Evolutionary conservation across 2,888 invertebrate species (phyloP).

Genomic region (Oxyscelio sp.): DNA sequence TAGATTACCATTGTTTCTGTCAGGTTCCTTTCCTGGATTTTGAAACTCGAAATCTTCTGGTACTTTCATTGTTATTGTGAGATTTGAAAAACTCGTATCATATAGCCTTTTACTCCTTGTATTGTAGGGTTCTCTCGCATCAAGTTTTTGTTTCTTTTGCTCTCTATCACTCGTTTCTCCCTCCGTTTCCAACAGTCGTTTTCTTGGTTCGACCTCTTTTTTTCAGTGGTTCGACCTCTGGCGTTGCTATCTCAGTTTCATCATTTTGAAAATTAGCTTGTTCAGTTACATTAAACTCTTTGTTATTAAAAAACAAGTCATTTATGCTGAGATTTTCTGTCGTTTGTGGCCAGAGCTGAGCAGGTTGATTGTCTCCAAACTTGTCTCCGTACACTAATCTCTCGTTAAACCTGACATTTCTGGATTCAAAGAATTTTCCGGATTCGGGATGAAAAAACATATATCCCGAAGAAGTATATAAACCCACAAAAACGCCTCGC

Average conservation of each 20-base stretch:
- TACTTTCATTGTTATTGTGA: background rate
- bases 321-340: constrained; percentile 49
- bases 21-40: background rate
- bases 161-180: constrained; percentile 14
- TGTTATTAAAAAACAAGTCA: too few species aligned
- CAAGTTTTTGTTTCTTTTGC: constrained; percentile 8
- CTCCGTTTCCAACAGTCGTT: constrained; percentile 45
- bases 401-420: constrained; percentile 76
- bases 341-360: constrained; percentile 29
- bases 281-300: too few species aligned
- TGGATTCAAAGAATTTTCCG: constrained; percentile 70
- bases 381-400: constrained; percentile 75
- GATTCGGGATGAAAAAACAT: constrained; percentile 68
- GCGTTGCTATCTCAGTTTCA: background rate
- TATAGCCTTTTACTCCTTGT: constrained; percentile 14
- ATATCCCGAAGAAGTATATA: constrained; percentile 63
- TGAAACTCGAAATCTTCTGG: background rate
- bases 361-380: too few species aligned
- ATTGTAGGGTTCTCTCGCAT: constrained; percentile 15
- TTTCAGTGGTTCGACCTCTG: background rate
- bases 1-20: background rate
- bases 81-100: constrained; percentile 31
- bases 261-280: too few species aligned
- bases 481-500: constrained; percentile 62
- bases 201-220: constrained; percentile 35